These are phyloP conservation scores for Xestobium rufovillosum DNA, from an alignment of 2,888 invertebrate species.

Conservation along the genomic window DNA sequence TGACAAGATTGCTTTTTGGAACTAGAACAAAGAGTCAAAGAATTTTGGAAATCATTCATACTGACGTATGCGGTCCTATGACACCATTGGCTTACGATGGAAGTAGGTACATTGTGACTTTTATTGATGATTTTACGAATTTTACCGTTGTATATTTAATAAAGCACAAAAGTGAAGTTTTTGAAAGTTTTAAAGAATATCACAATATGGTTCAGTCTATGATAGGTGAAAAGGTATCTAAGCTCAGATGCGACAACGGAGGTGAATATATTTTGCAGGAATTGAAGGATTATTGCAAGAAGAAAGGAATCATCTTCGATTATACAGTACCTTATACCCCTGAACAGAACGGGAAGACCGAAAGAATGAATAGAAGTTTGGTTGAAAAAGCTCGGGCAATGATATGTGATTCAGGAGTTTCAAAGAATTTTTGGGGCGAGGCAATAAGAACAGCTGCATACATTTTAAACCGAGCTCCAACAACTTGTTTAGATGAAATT, in stretches of 20 bases:
- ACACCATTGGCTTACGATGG: constrained; percentile 8
- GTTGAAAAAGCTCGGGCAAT: constrained; percentile 12
- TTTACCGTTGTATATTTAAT: constrained; percentile 10
- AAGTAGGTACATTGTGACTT: constrained; percentile 9
- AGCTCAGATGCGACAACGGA: constrained; percentile 7
- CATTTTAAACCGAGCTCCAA: constrained; percentile 11
- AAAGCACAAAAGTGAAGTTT: constrained; percentile 7
- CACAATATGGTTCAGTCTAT: constrained; percentile 6
- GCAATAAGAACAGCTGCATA: constrained; percentile 12
- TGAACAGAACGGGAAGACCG: constrained; percentile 16
- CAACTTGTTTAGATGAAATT: constrained; percentile 6
- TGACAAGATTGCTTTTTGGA: constrained; percentile 18
- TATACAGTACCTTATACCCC: constrained; percentile 14
- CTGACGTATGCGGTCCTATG: constrained; percentile 21
- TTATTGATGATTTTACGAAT: constrained; percentile 10
- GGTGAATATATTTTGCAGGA: constrained; percentile 4
- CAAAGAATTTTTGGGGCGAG: constrained; percentile 14
- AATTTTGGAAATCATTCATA: constrained; percentile 18
- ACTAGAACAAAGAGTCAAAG: constrained; percentile 18
- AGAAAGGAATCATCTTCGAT: constrained; percentile 15
- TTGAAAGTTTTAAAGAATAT: constrained; percentile 5
- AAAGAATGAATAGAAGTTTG: constrained; percentile 13
- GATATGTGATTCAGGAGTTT: constrained; percentile 9
- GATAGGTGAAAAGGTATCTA: constrained; percentile 3
- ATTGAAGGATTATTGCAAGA: constrained; percentile 11